Evolutionary conservation across 1,140 invertebrate species (phyloP).

Genomic region (Rhopalosiphum maidis): DNA sequence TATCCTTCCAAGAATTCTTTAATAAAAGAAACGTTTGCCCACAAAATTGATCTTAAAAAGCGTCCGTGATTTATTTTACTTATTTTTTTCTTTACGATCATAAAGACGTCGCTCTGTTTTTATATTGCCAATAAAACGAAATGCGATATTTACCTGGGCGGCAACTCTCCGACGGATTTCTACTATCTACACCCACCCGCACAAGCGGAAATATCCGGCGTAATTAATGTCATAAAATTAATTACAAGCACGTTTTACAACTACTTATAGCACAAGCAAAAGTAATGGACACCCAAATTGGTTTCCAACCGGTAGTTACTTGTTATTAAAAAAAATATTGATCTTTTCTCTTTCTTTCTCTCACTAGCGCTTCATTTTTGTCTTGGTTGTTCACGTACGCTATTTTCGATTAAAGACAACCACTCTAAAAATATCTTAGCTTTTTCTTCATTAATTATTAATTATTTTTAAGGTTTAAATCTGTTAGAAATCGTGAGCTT

Average conservation of each 20-base stretch:
- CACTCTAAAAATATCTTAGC: neutral
- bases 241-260: conserved; percentile 45
- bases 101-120: neutral
- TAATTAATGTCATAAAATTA: conserved; percentile 15
- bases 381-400: neutral
- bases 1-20: neutral
- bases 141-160: neutral
- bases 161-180: neutral
- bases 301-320: neutral
- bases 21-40: neutral
- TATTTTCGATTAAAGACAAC: conserved; percentile 29
- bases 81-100: neutral
- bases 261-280: neutral
- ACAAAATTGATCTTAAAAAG: conserved; percentile 10
- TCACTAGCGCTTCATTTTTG: neutral
- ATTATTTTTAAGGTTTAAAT: neutral
- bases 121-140: conserved; percentile 24
- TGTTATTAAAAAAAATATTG: conserved; percentile 27
- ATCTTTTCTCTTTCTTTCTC: neutral
- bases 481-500: neutral
- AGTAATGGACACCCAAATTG: neutral
- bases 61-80: neutral
- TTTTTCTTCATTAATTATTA: neutral
- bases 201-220: neutral
- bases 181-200: neutral